Conservation (phyloP, 2,797 vertebrate genomes). For the Catamblyrhynchus diadema region DNA sequence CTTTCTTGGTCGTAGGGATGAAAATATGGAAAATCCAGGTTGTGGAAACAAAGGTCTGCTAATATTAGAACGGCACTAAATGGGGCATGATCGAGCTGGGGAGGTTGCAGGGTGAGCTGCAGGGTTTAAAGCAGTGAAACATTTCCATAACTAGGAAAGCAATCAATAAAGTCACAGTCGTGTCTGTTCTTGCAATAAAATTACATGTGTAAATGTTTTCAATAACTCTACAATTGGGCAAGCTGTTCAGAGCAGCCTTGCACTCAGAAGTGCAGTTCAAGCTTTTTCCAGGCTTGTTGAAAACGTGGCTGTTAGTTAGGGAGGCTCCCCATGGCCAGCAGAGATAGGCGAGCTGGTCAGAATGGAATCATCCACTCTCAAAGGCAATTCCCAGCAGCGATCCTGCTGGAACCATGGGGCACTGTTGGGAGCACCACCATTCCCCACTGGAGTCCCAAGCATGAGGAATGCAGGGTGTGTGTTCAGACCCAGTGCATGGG, state of each 20-base stretch:
- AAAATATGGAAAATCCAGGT: conserved; percentile 59
- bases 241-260: conserved; percentile 30
- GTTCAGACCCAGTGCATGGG: not conserved
- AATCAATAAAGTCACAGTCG: conserved; percentile 14
- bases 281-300: not conserved
- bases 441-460: not conserved
- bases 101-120: not conserved
- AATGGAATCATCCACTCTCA: not conserved
- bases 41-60: conserved; percentile 68
- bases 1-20: not conserved
- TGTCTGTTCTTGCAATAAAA: conserved; percentile 21
- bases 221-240: not conserved
- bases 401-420: fast-evolving
- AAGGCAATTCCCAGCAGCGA: not conserved
- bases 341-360: not conserved
- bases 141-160: not conserved
- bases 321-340: not conserved
- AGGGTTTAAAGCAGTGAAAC: not conserved
- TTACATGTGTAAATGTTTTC: conserved; percentile 19
- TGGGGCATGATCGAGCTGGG: not conserved
- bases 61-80: conserved; percentile 62
- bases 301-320: not conserved
- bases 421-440: not conserved
- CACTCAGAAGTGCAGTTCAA: not conserved
- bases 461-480: fast-evolving